These are phyloP conservation scores for Fukomys damarensis DNA, from an alignment of 2,113 vertebrate genomes.

Conservation along the genomic window DNA sequence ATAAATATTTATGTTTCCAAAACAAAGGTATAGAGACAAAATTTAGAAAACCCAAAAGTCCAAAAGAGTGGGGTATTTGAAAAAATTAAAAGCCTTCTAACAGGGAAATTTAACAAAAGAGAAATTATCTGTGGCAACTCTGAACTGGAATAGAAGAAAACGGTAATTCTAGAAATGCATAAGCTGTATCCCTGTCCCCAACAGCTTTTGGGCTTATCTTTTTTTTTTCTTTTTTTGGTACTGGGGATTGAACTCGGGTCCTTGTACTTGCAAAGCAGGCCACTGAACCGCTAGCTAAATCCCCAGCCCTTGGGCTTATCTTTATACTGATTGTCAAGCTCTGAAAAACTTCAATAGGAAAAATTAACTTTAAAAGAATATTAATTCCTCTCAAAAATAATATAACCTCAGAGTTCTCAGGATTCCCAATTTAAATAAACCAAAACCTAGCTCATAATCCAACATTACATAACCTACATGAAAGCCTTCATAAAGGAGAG, in stretches of 20 bases:
- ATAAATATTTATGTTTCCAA: background rate
- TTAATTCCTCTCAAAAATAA: slow-evolving; percentile 31
- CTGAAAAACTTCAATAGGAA: background rate
- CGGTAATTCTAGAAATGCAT: slow-evolving; percentile 29
- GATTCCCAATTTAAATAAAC: background rate
- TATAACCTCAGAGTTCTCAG: slow-evolving; percentile 10
- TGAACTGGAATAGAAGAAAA: background rate
- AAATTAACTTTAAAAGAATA: slow-evolving; percentile 36
- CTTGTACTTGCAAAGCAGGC: no score
- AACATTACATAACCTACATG: background rate
- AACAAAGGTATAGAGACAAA: background rate
- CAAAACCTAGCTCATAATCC: background rate
- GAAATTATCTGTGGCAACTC: background rate
- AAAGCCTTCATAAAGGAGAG: background rate
- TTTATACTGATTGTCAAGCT: background rate
- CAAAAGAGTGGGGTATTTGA: background rate
- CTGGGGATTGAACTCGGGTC: no score
- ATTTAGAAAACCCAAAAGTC: background rate
- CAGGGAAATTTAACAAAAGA: background rate
- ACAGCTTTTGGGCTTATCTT: background rate
- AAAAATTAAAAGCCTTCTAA: background rate
- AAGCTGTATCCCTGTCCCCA: background rate
- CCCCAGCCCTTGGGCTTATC: background rate
- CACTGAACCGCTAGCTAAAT: no score
- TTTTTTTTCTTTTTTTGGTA: no score